Evolutionary conservation across 64 coral and sea anemone species (phyloP).

Genomic region (Montipora sp.): DNA sequence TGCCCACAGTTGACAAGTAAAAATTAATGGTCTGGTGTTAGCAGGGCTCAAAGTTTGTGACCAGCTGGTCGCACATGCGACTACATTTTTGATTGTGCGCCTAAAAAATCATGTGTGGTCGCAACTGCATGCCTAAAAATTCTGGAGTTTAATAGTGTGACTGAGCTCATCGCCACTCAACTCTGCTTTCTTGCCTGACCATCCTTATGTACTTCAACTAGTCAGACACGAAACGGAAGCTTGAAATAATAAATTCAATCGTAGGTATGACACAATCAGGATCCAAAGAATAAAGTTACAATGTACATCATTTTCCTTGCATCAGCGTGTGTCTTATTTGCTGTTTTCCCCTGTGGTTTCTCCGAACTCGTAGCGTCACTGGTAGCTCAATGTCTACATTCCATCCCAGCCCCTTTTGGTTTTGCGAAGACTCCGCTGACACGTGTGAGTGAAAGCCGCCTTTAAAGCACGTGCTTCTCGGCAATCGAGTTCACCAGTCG

Average conservation of each 20-base stretch:
- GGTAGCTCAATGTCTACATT: conserved; percentile 1
- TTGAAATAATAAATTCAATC: background rate
- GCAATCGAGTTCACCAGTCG: background rate
- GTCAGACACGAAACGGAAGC: conserved; percentile 21
- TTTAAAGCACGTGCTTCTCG: background rate
- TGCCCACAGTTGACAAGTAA: too few species aligned
- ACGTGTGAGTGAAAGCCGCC: background rate
- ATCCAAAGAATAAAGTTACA: conserved; percentile 8
- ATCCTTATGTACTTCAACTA: conserved; percentile 21
- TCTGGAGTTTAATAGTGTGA: background rate
- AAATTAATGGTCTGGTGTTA: too few species aligned
- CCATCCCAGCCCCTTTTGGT: background rate
- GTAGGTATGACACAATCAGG: background rate
- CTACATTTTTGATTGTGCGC: background rate
- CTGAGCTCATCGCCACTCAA: background rate
- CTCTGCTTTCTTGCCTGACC: conserved; percentile 10
- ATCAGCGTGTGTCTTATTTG: conserved; percentile 37
- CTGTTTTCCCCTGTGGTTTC: conserved; percentile 14
- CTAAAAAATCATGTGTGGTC: background rate
- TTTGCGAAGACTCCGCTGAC: conserved; percentile 1
- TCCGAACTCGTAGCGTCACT: background rate
- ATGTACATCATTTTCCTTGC: conserved; percentile 22
- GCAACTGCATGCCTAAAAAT: background rate
- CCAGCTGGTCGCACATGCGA: background rate
- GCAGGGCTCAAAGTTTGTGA: background rate